Conservation (phyloP, 2,888 invertebrate species). For the Neoaliturus tenellus region DNA sequence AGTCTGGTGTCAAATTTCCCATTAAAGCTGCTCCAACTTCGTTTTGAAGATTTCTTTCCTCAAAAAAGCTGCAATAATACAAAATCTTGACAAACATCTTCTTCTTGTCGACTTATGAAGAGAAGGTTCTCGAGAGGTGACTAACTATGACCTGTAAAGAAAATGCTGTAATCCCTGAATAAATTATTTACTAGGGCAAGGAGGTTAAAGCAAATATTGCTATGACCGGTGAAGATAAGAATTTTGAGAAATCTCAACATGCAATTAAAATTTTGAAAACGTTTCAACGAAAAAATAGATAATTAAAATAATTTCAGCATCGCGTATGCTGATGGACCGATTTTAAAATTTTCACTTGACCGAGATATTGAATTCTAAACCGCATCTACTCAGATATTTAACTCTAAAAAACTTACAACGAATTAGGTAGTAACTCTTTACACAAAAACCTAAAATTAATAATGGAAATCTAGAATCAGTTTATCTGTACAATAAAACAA, state of each 20-base stretch:
- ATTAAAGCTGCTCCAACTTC: neutral
- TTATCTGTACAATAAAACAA: conserved; percentile 37
- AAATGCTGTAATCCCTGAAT: conserved; percentile 65
- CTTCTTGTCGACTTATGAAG: conserved; percentile 2
- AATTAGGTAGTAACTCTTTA: conserved; percentile 3
- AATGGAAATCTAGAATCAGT: neutral
- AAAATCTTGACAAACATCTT: conserved; percentile 44
- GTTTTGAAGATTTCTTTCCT: neutral
- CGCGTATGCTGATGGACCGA: neutral
- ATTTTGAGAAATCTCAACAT: conserved; percentile 7
- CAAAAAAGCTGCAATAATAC: conserved; percentile 17
- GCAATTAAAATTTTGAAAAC: conserved; percentile 7
- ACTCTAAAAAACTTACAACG: conserved; percentile 18
- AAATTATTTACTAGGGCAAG: conserved; percentile 49
- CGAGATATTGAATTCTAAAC: neutral
- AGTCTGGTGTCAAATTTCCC: neutral
- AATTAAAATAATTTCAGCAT: neutral
- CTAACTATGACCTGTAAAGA: conserved; percentile 65
- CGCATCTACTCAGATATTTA: neutral
- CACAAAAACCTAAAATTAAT: conserved; percentile 21
- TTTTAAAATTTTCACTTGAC: neutral
- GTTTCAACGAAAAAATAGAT: neutral
- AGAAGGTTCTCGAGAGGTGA: conserved; percentile 17
- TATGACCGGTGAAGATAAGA: neutral
- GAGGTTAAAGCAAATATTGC: conserved; percentile 5